A percentile compares a stretch with the other conserved stretches of the same genome.
These are phyloP conservation scores for Synaphobranchus kaupii DNA, from an alignment of 2,797 vertebrate genomes.

Conservation along the genomic window DNA sequence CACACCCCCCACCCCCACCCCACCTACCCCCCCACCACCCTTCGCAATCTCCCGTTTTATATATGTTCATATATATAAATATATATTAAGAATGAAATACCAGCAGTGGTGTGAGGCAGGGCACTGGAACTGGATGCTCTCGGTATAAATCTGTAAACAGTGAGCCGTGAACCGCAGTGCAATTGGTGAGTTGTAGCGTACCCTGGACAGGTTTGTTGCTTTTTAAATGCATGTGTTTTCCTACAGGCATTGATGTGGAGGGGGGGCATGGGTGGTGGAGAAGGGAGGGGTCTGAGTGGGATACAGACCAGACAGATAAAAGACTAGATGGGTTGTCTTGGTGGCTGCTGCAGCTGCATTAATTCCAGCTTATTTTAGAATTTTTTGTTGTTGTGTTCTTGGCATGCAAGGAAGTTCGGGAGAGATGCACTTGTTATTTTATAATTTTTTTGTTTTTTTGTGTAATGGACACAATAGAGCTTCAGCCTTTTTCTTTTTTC, in stretches of 20 bases:
- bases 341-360: constrained; percentile 51
- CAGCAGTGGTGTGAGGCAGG: constrained; percentile 19
- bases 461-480: constrained; percentile 44
- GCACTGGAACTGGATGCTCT: constrained; percentile 34
- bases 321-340: constrained; percentile 45
- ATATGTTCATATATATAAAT: constrained; percentile 10
- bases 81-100: not conserved
- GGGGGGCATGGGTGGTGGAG: constrained; percentile 32
- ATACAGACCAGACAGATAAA: constrained; percentile 37
- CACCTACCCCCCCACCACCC: constrained; percentile 32
- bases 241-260: constrained; percentile 23
- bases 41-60: constrained; percentile 4
- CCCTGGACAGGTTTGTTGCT: constrained; percentile 18
- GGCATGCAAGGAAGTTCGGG: constrained; percentile 51
- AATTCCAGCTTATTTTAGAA: constrained; percentile 38
- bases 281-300: constrained; percentile 8
- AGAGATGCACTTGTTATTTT: constrained; percentile 69
- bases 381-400: constrained; percentile 41
- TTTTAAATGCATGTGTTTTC: not conserved
- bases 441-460: constrained; percentile 48
- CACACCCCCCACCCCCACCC: constrained; percentile 38
- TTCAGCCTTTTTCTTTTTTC: not conserved
- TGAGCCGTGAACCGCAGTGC: constrained; percentile 60
- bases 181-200: constrained; percentile 67
- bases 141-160: constrained; percentile 51